Percentiles rank a stretch among this genome's conserved stretches.
Conservation (phyloP, 2,888 invertebrate genomes). For the Andricus quercusramuli region DNA sequence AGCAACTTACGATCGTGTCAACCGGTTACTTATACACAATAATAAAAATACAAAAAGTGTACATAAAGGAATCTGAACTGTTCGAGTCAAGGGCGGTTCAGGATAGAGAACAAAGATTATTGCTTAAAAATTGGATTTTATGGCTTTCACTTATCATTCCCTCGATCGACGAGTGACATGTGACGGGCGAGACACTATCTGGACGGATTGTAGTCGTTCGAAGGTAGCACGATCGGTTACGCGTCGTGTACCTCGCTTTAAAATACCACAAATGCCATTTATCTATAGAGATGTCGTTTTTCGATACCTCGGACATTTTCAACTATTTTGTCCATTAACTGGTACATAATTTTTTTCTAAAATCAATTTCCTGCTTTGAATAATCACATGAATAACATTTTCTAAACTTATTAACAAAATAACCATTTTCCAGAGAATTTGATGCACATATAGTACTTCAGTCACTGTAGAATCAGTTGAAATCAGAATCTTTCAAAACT, state of each 20-base stretch:
- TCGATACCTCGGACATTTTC: conserved; percentile 3
- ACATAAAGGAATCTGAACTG: background rate
- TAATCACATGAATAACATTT: background rate
- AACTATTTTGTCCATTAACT: background rate
- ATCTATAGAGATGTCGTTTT: conserved; percentile 16
- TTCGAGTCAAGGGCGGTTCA: background rate
- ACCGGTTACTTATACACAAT: background rate
- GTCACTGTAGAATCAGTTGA: no score
- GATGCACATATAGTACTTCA: no score
- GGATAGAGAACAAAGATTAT: conserved; percentile 27
- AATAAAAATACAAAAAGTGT: conserved; percentile 1
- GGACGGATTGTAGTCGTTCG: conserved; percentile 17
- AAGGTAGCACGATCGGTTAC: conserved; percentile 21
- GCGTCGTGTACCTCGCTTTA: conserved; percentile 15
- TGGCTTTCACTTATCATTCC: conserved; percentile 24
- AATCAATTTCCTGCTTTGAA: no score
- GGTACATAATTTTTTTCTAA: background rate
- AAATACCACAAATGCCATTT: conserved; percentile 12
- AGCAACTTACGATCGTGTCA: conserved; percentile 2
- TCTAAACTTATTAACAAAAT: no score
- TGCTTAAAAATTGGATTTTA: conserved; percentile 27
- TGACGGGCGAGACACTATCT: conserved; percentile 17
- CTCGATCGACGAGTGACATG: conserved; percentile 4
- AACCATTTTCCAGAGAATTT: no score
- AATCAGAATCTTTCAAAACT: no score